Conservation (phyloP, 1,140 invertebrate species). For the Harlomillsia oculata region DNA sequence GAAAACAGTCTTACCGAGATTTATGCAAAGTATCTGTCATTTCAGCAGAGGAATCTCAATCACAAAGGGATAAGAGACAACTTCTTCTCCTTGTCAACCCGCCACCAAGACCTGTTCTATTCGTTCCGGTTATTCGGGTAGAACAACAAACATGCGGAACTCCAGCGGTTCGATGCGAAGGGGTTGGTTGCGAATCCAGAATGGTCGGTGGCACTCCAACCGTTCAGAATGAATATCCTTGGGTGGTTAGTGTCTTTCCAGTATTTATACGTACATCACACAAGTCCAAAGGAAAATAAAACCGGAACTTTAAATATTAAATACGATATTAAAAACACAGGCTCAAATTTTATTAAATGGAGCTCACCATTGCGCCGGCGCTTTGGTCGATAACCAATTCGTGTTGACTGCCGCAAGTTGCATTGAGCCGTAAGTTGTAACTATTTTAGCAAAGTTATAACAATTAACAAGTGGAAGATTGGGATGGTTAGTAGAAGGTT, state of each 20-base stretch:
- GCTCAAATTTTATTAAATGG: conserved; percentile 5
- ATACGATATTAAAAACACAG: not conserved
- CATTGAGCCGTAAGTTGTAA: too few species aligned
- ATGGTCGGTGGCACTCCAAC: conserved; percentile 9
- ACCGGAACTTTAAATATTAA: not conserved
- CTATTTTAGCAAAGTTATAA: not conserved
- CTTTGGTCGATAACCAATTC: conserved; percentile 11
- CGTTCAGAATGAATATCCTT: conserved; percentile 3
- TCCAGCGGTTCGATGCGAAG: conserved; percentile 9
- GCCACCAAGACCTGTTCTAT: not conserved
- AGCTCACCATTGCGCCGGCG: conserved; percentile 2
- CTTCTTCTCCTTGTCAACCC: not conserved
- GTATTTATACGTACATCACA: not conserved
- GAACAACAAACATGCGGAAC: conserved; percentile 5
- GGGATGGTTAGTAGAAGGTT: not conserved
- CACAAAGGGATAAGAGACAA: conserved; percentile 2
- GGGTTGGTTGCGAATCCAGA: not conserved
- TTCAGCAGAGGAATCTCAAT: not conserved
- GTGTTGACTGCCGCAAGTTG: conserved; percentile 5
- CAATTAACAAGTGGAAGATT: not conserved
- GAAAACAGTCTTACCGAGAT: too few species aligned
- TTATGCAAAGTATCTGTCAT: too few species aligned
- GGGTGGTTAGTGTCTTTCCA: not conserved
- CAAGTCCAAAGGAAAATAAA: too few species aligned
- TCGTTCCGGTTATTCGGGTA: not conserved